Evolutionary conservation across 2,797 vertebrate species (phyloP).

Genomic region (Hephaestus fuliginosus): DNA sequence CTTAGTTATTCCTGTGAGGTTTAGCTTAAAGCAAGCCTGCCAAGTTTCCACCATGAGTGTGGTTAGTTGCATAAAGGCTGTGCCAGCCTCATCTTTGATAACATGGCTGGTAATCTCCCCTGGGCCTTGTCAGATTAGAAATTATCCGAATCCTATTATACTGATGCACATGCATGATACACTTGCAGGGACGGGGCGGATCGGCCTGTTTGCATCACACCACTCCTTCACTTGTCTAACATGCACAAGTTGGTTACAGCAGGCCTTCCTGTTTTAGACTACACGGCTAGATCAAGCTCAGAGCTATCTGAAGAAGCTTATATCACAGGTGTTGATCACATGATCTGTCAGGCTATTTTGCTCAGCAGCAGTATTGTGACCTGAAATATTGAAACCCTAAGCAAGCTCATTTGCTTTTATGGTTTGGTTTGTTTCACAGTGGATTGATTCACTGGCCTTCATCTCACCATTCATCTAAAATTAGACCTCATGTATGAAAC

Average conservation of each 20-base stretch:
- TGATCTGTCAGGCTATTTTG: slow-evolving; percentile 58
- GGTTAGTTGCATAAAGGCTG: slow-evolving; percentile 47
- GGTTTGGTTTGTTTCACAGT: slow-evolving; percentile 38
- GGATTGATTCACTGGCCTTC: slow-evolving; percentile 47
- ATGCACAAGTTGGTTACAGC: slow-evolving; percentile 41
- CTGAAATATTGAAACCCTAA: slow-evolving; percentile 52
- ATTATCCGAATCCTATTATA: slow-evolving; percentile 68
- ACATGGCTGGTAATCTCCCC: slow-evolving; percentile 52
- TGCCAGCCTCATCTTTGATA: slow-evolving; percentile 65
- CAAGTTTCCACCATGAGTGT: slow-evolving; percentile 56
- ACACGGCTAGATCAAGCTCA: slow-evolving; percentile 40
- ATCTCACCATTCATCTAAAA: slow-evolving; percentile 42
- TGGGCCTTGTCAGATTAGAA: slow-evolving; percentile 70
- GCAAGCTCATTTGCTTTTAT: slow-evolving; percentile 39
- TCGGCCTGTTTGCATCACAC: slow-evolving; percentile 31
- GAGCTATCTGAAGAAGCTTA: slow-evolving; percentile 43
- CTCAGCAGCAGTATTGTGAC: slow-evolving; percentile 39
- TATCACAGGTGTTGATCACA: slow-evolving; percentile 51
- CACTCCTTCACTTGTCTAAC: slow-evolving; percentile 29
- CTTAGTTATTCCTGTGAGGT: slow-evolving; percentile 49
- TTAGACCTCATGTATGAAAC: slow-evolving; percentile 30
- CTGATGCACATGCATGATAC: slow-evolving; percentile 51
- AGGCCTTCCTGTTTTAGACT: slow-evolving; percentile 58
- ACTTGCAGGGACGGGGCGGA: slow-evolving; percentile 39
- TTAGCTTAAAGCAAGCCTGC: slow-evolving; percentile 51